phyloP scores from a whole-genome alignment of 1,140 invertebrate genomes.

The Magallana angulata region DNA sequence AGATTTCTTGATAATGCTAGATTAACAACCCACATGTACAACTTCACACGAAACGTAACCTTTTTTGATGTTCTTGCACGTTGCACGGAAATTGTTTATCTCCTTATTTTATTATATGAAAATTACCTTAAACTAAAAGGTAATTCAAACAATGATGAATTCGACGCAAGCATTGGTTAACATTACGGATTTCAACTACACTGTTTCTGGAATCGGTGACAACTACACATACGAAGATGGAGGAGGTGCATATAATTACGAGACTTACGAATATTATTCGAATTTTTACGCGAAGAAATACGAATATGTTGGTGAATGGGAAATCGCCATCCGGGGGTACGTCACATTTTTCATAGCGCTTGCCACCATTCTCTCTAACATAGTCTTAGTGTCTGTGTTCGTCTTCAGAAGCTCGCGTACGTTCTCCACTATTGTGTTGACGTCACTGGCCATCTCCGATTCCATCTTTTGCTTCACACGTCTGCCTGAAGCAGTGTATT shows the following conservation, averaged over 20 bases:
- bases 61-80: too few relatives aligned
- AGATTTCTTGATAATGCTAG: too few relatives aligned
- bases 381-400: neutral
- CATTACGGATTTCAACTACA: too few relatives aligned
- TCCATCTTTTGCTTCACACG: slow-evolving; percentile 41
- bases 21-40: too few relatives aligned
- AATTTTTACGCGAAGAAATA: neutral
- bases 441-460: neutral
- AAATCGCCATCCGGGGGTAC: neutral
- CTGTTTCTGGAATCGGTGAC: neutral
- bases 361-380: slow-evolving; percentile 35
- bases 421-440: neutral
- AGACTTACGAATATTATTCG: neutral
- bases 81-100: too few relatives aligned
- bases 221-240: neutral
- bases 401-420: neutral
- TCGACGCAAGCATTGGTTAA: too few relatives aligned
- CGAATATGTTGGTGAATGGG: neutral
- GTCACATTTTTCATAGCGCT: neutral
- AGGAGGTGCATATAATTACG: neutral
- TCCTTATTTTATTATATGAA: too few relatives aligned
- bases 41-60: too few relatives aligned
- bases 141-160: too few relatives aligned
- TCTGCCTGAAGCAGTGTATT: slow-evolving; percentile 40
- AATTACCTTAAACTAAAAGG: too few relatives aligned